phyloP scores from a whole-genome alignment of 2,113 vertebrate genomes.

The Prietella phreatophila region DNA sequence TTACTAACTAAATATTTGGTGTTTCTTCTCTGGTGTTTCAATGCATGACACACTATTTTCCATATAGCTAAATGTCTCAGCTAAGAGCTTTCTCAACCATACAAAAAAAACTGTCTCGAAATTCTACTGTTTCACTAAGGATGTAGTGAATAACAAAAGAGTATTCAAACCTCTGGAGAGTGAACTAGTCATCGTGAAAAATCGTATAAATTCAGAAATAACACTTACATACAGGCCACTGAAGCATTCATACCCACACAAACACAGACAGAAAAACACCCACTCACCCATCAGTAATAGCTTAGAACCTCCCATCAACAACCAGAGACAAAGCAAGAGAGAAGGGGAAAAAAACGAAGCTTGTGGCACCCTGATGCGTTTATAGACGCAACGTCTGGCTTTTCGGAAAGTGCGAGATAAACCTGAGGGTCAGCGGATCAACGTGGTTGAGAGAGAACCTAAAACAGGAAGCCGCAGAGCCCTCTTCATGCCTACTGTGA shows the following conservation, averaged over 20 bases:
- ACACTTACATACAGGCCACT: constrained; percentile 27
- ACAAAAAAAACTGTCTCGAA: constrained; percentile 27
- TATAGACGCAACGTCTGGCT: constrained; percentile 44
- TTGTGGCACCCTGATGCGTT: constrained; percentile 31
- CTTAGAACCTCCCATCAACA: constrained; percentile 13
- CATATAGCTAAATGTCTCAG: constrained; percentile 46
- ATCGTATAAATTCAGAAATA: constrained; percentile 10
- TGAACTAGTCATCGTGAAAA: constrained; percentile 9
- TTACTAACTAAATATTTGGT: constrained; percentile 60
- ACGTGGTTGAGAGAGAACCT: constrained; percentile 48
- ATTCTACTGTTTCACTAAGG: constrained; percentile 19
- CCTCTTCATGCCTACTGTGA: constrained; percentile 46
- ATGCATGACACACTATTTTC: constrained; percentile 55
- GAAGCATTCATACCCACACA: constrained; percentile 22
- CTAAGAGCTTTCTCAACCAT: constrained; percentile 40
- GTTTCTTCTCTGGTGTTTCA: constrained; percentile 59
- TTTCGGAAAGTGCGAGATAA: constrained; percentile 56
- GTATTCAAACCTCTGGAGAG: constrained; percentile 4
- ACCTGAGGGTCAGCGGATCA: constrained; percentile 46
- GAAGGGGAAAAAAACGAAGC: no score
- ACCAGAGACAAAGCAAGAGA: constrained; percentile 26
- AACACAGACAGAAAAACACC: constrained; percentile 29
- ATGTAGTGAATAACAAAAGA: constrained; percentile 31
- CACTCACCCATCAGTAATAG: constrained; percentile 15
- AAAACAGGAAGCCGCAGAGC: constrained; percentile 33